phyloP scores from a whole-genome alignment of 2,797 vertebrate species.

The Trematomus bernacchii region DNA sequence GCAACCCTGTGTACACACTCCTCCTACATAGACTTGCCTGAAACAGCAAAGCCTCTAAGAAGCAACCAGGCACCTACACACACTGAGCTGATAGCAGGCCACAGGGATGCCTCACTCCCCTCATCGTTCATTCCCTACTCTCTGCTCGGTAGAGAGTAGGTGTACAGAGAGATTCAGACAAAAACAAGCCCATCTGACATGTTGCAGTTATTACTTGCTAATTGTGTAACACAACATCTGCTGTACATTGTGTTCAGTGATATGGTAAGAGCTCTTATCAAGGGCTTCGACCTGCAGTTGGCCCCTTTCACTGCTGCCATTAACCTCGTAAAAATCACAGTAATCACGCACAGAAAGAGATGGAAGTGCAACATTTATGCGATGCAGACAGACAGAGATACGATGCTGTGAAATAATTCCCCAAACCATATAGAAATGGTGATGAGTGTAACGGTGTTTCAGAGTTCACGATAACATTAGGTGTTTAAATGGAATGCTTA shows the following conservation, averaged over 20 bases:
- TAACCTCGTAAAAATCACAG: slow-evolving; percentile 48
- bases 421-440: slow-evolving; percentile 10
- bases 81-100: slow-evolving; percentile 34
- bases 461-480: slow-evolving; percentile 16
- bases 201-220: slow-evolving; percentile 28
- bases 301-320: slow-evolving; percentile 17
- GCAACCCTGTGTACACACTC: slow-evolving; percentile 14
- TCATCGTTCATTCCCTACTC: slow-evolving; percentile 16
- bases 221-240: slow-evolving; percentile 15
- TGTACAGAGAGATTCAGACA: slow-evolving; percentile 20
- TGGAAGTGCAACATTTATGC: slow-evolving; percentile 24
- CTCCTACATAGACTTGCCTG: slow-evolving; percentile 17
- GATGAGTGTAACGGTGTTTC: slow-evolving; percentile 18
- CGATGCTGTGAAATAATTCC: slow-evolving; percentile 15
- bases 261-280: slow-evolving; percentile 19
- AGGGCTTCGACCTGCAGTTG: background rate
- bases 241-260: slow-evolving; percentile 26
- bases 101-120: slow-evolving; percentile 7
- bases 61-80: slow-evolving; percentile 24
- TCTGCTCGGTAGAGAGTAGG: slow-evolving; percentile 12
- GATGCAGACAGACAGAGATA: slow-evolving; percentile 6
- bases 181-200: slow-evolving; percentile 28
- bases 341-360: slow-evolving; percentile 25
- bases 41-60: slow-evolving; percentile 32
- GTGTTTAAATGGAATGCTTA: slow-evolving; percentile 30